Conservation (phyloP, 1,140 invertebrate species). For the Akabosia matsudoensis region DNA sequence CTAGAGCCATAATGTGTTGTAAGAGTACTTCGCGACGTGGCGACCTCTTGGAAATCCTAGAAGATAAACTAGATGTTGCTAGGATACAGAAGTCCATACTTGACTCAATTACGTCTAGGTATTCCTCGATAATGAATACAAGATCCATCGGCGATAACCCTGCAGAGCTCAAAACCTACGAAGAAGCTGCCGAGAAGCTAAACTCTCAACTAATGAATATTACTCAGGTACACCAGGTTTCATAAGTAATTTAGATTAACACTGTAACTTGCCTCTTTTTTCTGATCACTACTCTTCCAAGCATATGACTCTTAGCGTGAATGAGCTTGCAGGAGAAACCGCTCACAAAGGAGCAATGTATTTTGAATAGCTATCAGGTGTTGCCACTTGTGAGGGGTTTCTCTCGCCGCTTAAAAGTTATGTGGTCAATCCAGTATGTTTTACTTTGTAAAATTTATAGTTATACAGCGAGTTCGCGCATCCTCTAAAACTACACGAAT, state of each 20-base stretch:
- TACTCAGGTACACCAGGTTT: constrained; percentile 55
- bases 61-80: constrained; percentile 88
- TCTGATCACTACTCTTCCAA: no score
- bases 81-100: constrained; percentile 67
- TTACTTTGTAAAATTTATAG: constrained; percentile 57
- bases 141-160: constrained; percentile 60
- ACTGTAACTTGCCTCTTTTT: no score
- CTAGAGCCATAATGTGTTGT: constrained; percentile 91
- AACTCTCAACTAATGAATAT: constrained; percentile 60
- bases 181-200: constrained; percentile 53
- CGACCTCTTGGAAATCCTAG: constrained; percentile 83
- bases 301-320: no score
- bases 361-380: no score
- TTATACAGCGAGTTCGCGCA: constrained; percentile 63
- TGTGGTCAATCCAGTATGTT: constrained; percentile 46
- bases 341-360: no score
- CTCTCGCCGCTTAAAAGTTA: no score
- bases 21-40: constrained; percentile 73
- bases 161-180: constrained; percentile 50
- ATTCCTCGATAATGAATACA: constrained; percentile 57
- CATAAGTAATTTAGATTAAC: no score
- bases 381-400: no score
- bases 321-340: no score
- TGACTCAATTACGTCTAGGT: constrained; percentile 26
- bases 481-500: constrained; percentile 56